Evolutionary conservation across 1,140 invertebrate species (phyloP).

Genomic region (Bombus soroeensis): DNA sequence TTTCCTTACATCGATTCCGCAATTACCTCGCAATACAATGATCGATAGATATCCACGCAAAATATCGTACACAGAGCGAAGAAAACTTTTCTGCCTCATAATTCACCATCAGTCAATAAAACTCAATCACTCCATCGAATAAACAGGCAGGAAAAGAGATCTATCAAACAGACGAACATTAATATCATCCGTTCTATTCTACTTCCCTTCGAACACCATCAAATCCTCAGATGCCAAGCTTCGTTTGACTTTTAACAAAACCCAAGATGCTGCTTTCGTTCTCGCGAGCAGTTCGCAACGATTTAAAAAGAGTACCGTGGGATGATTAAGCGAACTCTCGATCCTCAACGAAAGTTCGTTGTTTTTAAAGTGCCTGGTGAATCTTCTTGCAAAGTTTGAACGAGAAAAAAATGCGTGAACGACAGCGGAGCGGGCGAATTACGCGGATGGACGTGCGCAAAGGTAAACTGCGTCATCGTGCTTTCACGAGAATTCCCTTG

Average conservation of each 20-base stretch:
- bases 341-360: not conserved
- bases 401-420: not conserved
- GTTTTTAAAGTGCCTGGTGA: not conserved
- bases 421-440: not conserved
- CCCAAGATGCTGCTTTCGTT: not conserved
- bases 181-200: not conserved
- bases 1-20: not conserved
- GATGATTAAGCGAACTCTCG: constrained; percentile 16
- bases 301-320: not conserved
- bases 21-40: not conserved
- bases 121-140: not conserved
- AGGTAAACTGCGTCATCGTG: not conserved
- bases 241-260: not conserved
- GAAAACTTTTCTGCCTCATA: not conserved
- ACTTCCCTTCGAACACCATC: not conserved
- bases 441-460: not conserved
- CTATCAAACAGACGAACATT: not conserved
- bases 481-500: constrained; percentile 16
- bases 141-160: not conserved
- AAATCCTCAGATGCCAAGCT: no score
- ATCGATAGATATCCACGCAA: not conserved
- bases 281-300: not conserved
- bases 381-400: not conserved
- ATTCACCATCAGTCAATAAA: constrained; percentile 2
- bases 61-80: not conserved